Conservation (phyloP, 30 jellyfish, hydroid and myxozoan genomes). For the Aurelia aurita region DNA sequence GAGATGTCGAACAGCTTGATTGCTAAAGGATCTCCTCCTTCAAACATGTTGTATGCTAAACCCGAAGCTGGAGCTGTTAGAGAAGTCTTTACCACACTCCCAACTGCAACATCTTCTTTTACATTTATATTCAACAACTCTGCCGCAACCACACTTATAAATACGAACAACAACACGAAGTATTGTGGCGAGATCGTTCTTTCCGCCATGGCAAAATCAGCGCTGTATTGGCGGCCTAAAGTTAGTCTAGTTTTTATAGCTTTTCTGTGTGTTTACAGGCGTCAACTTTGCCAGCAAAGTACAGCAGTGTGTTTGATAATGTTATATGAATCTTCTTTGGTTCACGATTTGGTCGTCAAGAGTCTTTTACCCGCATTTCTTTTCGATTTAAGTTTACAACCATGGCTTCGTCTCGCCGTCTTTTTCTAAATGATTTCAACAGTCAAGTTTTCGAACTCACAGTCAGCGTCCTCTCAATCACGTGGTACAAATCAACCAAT, state of each 20-base stretch:
- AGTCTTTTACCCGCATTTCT: not conserved
- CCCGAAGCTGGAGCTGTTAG: slow-evolving; percentile 67
- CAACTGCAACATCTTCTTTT: slow-evolving; percentile 58
- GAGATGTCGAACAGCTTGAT: slow-evolving; percentile 44
- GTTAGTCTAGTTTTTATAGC: too few species aligned
- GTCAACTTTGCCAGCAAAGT: too few species aligned
- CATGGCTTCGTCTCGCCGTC: not conserved
- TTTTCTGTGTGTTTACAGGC: too few species aligned
- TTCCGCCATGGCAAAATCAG: slow-evolving; percentile 58
- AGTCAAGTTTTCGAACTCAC: slow-evolving; percentile 68
- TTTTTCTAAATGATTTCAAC: slow-evolving; percentile 46
- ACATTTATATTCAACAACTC: slow-evolving; percentile 32
- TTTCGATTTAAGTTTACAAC: not conserved
- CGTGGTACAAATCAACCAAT: slow-evolving; percentile 59
- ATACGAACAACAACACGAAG: slow-evolving; percentile 20
- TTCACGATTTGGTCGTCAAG: too few species aligned
- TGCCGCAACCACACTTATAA: slow-evolving; percentile 1
- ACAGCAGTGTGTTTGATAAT: too few species aligned
- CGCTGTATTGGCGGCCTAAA: too few species aligned
- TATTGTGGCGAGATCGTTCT: slow-evolving; percentile 4
- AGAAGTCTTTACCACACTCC: slow-evolving; percentile 51
- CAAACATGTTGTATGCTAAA: slow-evolving; percentile 45
- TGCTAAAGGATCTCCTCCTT: slow-evolving; percentile 61
- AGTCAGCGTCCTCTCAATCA: slow-evolving; percentile 74
- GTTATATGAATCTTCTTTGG: too few species aligned